Evolutionary conservation across 2,797 vertebrate species (phyloP), one percentile per base, ranked within the genome.

Genomic region (Forpus xanthops): DNA sequence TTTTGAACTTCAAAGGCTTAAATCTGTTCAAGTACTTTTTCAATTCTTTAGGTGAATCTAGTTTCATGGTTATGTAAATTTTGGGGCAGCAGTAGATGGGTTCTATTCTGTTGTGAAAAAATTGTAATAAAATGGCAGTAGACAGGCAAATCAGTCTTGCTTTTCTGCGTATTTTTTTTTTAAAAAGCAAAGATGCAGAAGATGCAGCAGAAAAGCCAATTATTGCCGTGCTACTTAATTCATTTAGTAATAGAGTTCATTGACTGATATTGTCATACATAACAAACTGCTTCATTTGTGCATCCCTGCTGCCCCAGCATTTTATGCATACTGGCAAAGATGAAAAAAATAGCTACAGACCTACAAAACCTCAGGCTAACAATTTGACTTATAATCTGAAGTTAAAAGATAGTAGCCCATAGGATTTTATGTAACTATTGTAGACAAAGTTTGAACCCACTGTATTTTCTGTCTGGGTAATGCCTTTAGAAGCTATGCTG

Each of bases 251-350:
- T 94, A 90, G 76, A 82, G 64, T 76, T 50, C 71, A 90, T 96
- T 96, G 95, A 95, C 87, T 96, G 82, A 90, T 92, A 90, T 81
- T 90, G 80, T 90, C 95, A 90, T 88, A 95, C 95, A 91, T 87
- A 95, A 96, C 84, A 85, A 93, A 85, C 55, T 2, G 6, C 78
- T 96, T 95, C 60, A 65, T 87, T 79, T 85, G 66, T 72, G 62
- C 55, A 42, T 92, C 60, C 80, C 92, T 42, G 15, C 45, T 4
- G 9, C 71, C 78, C 62, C 86, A 80, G 78, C 78, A 60, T 31
- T 62, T 93, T 87, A 89, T 47, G 58, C 8, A 42, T 71, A 58
- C 66, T 83, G 31, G 12, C 42, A 78, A 15, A 87, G 75, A 78
- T 17, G 39, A 76, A 81, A 85, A 77, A 89, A 91, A 85, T 83